Evolutionary conservation across 2,888 invertebrate genomes (phyloP).

Genomic region (Rambutsinella grinnellia): DNA sequence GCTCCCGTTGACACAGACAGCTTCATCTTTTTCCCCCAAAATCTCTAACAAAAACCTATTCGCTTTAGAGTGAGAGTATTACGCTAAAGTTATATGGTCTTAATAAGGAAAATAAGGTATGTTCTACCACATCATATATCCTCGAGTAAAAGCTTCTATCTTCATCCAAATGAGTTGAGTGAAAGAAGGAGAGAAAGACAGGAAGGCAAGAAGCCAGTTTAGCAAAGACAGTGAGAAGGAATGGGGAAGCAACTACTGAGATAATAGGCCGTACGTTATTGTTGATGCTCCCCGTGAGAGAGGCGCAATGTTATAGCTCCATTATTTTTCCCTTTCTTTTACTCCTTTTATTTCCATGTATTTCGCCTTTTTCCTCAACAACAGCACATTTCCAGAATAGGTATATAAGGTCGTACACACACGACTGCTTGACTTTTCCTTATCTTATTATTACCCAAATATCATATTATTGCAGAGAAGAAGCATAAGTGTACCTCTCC

Average conservation of each 20-base stretch:
- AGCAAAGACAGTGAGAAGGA: constrained; percentile 25
- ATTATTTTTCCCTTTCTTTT: constrained; percentile 64
- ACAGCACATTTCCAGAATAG: neutral
- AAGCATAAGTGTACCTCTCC: neutral
- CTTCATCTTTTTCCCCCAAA: constrained; percentile 41
- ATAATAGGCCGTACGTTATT: constrained; percentile 65
- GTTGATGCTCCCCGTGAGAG: constrained; percentile 65
- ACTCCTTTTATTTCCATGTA: constrained; percentile 21
- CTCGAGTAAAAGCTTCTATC: neutral
- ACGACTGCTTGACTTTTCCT: neutral
- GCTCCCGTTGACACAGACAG: constrained; percentile 41
- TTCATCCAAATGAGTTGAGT: neutral
- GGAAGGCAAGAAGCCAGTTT: constrained; percentile 48
- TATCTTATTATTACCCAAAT: neutral
- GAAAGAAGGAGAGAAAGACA: constrained; percentile 23
- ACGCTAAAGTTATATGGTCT: too few species aligned
- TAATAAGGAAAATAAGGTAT: too few species aligned
- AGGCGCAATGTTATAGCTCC: constrained; percentile 61
- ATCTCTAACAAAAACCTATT: too few species aligned
- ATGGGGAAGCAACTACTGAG: constrained; percentile 57
- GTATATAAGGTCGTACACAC: neutral
- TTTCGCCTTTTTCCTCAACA: constrained; percentile 12
- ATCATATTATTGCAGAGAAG: too few species aligned
- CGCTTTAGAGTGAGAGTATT: too few species aligned
- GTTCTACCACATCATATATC: too few species aligned